phyloP scores from a whole-genome alignment of 2,888 invertebrate species.

The Euclidia mi region DNA sequence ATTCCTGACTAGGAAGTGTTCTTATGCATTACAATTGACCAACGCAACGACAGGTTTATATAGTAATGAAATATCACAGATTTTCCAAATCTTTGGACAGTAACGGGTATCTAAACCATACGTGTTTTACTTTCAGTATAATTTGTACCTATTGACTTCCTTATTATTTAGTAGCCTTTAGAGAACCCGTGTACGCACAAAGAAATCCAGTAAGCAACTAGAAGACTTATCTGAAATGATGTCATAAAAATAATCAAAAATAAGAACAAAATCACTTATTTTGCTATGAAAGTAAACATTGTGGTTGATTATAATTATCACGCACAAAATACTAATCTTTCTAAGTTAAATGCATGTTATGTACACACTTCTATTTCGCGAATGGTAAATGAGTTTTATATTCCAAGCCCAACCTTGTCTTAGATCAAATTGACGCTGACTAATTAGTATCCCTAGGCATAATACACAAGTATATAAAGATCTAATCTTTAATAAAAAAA shows the following conservation, averaged over 20 bases:
- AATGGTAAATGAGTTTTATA: conserved; percentile 74
- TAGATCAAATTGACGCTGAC: conserved; percentile 78
- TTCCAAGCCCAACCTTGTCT: conserved; percentile 73
- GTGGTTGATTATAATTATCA: conserved; percentile 80
- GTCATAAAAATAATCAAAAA: conserved; percentile 81
- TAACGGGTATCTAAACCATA: conserved; percentile 84
- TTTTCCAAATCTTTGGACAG: conserved; percentile 90
- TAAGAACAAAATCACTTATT: conserved; percentile 82
- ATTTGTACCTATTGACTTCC: conserved; percentile 83
- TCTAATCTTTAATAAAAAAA: conserved; percentile 87
- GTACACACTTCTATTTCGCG: conserved; percentile 81
- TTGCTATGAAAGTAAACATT: conserved; percentile 82
- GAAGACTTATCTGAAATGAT: conserved; percentile 82
- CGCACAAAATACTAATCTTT: conserved; percentile 80
- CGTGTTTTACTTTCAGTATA: conserved; percentile 68
- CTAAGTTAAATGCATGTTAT: conserved; percentile 88
- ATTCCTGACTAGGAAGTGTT: conserved; percentile 79
- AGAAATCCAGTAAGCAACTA: conserved; percentile 84
- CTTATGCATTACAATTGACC: conserved; percentile 89
- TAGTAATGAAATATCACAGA: conserved; percentile 90
- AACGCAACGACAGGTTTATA: conserved; percentile 88
- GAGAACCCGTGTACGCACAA: conserved; percentile 86
- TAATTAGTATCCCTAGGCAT: conserved; percentile 81
- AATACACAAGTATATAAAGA: conserved; percentile 84
- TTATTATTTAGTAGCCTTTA: conserved; percentile 74